Evolutionary conservation across 1,140 invertebrate species (phyloP), one percentile per base, ranked within the genome.

Genomic region (Copidosoma floridanum): DNA sequence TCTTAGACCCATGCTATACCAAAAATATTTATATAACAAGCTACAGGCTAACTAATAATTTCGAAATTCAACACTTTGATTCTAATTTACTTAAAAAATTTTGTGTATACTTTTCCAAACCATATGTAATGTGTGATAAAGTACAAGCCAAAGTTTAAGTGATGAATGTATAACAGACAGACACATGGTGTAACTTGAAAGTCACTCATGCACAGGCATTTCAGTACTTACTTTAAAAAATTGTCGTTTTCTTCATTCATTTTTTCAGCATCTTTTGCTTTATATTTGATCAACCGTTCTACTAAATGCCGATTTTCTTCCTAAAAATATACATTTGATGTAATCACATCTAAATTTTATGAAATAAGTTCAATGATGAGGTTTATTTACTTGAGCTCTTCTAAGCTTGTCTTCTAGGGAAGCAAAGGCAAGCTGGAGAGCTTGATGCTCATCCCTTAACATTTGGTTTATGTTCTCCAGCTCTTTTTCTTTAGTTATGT

Each of bases 201-300:
- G n/a, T n/a, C n/a, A n/a, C n/a, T n/a, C n/a, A n/a, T n/a, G n/a
- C 51, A 16, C 3, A 23, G 7, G 2, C 35, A 53, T 38, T 26
- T 37, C 37, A 46, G 18, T 64, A 83, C 86, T 86, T 85, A 92
- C 90, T 89, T 91, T 61, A 94, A 78, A 75, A 93, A 92, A 75
- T 90, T 89, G 80, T 96, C 94, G 83, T 96, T 96, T 80, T 96
- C 93, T 81, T 93, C 89, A 73, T 96, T 96, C 85, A 96, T 86
- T 79, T 89, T 90, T 71, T 97, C 94, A 11, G 94, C 95, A 84
- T 96, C 94, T 81, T 91, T 91, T 14, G 91, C 87, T 83, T 97
- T 97, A 67, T 93, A 91, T 61, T 89, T 89, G 75, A 97, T 94
- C 67, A 95, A 86, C 57, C 93, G 83, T 47, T 94, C 90, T 32